Evolutionary conservation across 2,113 vertebrate genomes (phyloP).

Genomic region (Rutilus rutilus): DNA sequence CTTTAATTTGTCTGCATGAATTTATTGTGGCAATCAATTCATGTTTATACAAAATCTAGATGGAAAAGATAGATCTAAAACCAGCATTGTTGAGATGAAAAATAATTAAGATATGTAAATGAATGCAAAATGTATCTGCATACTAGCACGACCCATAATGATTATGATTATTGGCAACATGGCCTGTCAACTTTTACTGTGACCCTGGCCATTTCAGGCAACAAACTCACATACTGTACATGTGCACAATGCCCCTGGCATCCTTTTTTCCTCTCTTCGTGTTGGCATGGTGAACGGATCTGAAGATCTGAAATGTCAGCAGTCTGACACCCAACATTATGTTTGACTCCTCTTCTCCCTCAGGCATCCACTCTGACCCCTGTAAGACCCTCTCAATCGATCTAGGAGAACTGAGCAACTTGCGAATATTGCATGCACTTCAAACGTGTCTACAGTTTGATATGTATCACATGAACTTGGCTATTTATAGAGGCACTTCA

Average conservation of each 20-base stretch:
- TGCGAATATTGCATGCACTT: slow-evolving; percentile 30
- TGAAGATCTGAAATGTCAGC: slow-evolving; percentile 49
- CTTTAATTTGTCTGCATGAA: neutral
- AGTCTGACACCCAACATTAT: slow-evolving; percentile 53
- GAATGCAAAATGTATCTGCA: slow-evolving; percentile 14
- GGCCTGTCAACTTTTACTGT: slow-evolving; percentile 24
- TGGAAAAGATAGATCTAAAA: neutral
- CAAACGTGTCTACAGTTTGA: slow-evolving; percentile 32
- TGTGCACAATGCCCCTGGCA: slow-evolving; percentile 36
- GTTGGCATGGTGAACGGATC: slow-evolving; percentile 40
- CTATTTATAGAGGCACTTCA: slow-evolving; percentile 25
- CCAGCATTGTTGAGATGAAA: neutral
- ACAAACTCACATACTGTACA: neutral
- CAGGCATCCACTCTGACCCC: slow-evolving; percentile 48
- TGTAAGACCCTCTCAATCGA: slow-evolving; percentile 53
- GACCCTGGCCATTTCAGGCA: slow-evolving; percentile 40
- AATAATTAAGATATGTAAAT: slow-evolving; percentile 34
- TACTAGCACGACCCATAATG: slow-evolving; percentile 25
- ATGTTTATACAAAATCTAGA: neutral
- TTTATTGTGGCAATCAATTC: neutral
- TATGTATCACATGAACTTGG: slow-evolving; percentile 31
- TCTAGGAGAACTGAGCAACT: slow-evolving; percentile 31
- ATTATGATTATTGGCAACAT: slow-evolving; percentile 42
- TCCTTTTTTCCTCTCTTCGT: slow-evolving; percentile 13
- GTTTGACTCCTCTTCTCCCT: slow-evolving; percentile 36